Base-by-base conservation (phyloP, 2,797 vertebrate species). In the Naso thynnoides region DNA sequence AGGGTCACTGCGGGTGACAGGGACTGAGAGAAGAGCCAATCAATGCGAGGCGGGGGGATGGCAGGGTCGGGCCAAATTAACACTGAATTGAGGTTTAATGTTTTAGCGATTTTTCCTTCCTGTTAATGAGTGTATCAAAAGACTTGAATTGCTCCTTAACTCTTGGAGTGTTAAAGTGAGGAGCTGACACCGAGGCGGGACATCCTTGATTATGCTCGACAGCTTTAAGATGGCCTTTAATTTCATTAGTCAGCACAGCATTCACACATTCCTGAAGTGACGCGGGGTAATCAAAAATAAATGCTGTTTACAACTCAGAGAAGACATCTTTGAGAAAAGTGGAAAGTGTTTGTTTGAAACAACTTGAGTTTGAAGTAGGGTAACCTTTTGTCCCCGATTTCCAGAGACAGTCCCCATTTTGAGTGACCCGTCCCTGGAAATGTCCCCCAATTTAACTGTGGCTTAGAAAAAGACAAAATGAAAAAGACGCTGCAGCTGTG, bases 1-100 rank as follows among this genome's bases (percentile, higher is more conserved):
- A 53, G 69, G 77, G 83, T 81, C 70, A 81, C 61, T 6, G 71
- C 1, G 26, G 71, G 79, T 75, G 63, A 80, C 26, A 23, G 50
- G 49, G 58, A 58, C 3, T 19, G 69, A 61, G 55, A 70, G 41
- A 42, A 36, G n/a, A 76, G 64, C 68, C 38, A 76, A 73, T 83
- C 77, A 78, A 49, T 50, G 56, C 18, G 39, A 62, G 38, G 41
- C 15, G 6, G 39, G 48, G 14, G 15, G 33, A 59, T 29, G 55
- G 29, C 45, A 8, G 19, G 26, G 48, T 45, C 41, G 2, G 21
- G 31, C 45, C 38, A 33, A 56, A 76, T 80, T 74, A 75, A 76
- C 33, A 31, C 29, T 9, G 36, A 76, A 75, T 52, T 13, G 16
- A 56, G 44, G 29, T 82, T 69, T 72, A 54, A 58, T 71, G 49